These are phyloP conservation scores for Xylota sylvarum DNA, from an alignment of 2,888 invertebrate genomes.

Conservation along the genomic window DNA sequence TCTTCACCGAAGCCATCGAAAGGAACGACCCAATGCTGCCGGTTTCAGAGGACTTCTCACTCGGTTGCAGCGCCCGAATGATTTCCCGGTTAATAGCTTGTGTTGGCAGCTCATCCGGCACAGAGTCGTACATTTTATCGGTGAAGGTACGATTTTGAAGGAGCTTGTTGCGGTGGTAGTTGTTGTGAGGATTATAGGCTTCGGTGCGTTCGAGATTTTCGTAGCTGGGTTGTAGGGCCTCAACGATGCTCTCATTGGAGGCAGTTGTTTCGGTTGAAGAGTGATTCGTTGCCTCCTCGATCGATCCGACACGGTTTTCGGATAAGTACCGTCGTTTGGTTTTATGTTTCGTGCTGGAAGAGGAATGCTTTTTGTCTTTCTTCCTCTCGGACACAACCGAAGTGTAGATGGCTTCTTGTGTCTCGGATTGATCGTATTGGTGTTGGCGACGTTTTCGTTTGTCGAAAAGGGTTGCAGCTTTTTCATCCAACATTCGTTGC, in stretches of 20 bases:
- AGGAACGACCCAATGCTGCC: slow-evolving; percentile 91
- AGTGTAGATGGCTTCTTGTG: slow-evolving; percentile 83
- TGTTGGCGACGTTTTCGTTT: slow-evolving; percentile 81
- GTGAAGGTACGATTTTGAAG: slow-evolving; percentile 81
- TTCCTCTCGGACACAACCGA: slow-evolving; percentile 82
- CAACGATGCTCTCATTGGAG: slow-evolving; percentile 79
- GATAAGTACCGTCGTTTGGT: slow-evolving; percentile 83
- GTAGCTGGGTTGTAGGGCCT: slow-evolving; percentile 80
- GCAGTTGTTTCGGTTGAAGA: slow-evolving; percentile 81
- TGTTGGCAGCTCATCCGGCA: slow-evolving; percentile 79
- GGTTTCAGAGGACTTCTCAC: slow-evolving; percentile 84
- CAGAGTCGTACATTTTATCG: slow-evolving; percentile 78
- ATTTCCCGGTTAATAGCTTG: slow-evolving; percentile 83
- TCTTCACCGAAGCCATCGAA: slow-evolving; percentile 94
- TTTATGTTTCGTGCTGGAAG: slow-evolving; percentile 79
- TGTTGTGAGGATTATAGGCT: slow-evolving; percentile 83
- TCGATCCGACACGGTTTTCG: slow-evolving; percentile 84
- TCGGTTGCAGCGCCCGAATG: slow-evolving; percentile 81
- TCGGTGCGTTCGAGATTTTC: slow-evolving; percentile 83
- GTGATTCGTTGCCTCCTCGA: slow-evolving; percentile 82
- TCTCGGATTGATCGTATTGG: slow-evolving; percentile 82
- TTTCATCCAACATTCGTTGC: slow-evolving; percentile 83
- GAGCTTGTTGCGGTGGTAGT: slow-evolving; percentile 83
- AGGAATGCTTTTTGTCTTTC: slow-evolving; percentile 79
- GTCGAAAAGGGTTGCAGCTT: slow-evolving; percentile 82